Base-by-base conservation (phyloP, 2,888 invertebrate species). In the Eupeodes latifasciatus region DNA sequence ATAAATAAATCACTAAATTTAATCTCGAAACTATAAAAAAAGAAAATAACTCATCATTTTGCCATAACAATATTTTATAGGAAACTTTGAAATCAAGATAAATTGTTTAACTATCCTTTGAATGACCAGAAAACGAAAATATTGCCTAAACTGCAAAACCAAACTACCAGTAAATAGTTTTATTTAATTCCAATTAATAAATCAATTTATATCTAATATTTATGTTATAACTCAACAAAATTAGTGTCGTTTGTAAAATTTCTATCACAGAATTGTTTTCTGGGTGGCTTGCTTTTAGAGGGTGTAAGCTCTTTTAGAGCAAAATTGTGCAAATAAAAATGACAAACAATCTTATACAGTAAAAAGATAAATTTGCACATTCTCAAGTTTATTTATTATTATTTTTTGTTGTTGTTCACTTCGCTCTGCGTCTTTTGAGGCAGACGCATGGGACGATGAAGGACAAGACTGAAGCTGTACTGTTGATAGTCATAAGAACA, bases 281-380 rank as follows among this genome's bases (percentile, higher is more conserved):
- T 14, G 5, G 9, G 34, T 53, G 27, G 19, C 36, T 49, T 57
- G 27, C 57, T 72, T 71, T 61, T 49, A 10, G 40, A 10, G 27
- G 27, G 27, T n/a, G 59, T 59, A 61, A 69, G 84, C 51, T 71
- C 64, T 61, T 76, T 81, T 62, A 67, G 59, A 77, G 71, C 27
- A 81, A 81, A 84, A 62, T 81, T 81, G 71, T 72, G 64, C 59
- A 81, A 81, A 85, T 74, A 85, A 85, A 85, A 81, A 85, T 85
- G 77, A 81, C 81, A 78, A 85, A 81, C 81, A 85, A 78, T 78
- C 76, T 81, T 53, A n/a, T 53, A n/a, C 34, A 67, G 77, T 61
- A 16, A 55, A 57, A 67, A 85, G 85, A 85, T 85, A 78, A 81
- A 81, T 81, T 81, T 78, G 67, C 72, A 77, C 81, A 72, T 85